Evolutionary conservation across 2,113 vertebrate genomes (phyloP), one percentile per base, ranked within the genome.

Genomic region (Scytalopus superciliaris): DNA sequence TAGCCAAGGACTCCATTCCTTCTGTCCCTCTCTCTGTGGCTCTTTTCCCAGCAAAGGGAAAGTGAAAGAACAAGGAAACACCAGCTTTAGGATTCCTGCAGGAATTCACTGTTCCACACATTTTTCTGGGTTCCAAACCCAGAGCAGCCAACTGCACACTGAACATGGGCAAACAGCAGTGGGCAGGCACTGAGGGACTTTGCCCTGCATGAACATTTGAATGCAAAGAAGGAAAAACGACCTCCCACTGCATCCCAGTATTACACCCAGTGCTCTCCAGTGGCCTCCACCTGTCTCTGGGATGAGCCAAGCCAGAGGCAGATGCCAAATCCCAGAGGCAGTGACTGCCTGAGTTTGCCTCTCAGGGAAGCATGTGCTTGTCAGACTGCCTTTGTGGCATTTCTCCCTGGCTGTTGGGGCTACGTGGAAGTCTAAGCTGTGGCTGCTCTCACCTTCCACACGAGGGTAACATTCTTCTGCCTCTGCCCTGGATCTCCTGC

Each of bases 391-490:
- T 33, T 52, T 5, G 13, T 37, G 28, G 22, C 47, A 40, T 23
- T 12, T 40, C 40, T 55, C n/a, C 28, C 72, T 7, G 33, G 10
- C 2, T 72, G 93, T 63, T 37, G 81, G 52, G 27, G 40, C 55
- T 31, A 62, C 62, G 14, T 8, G 7, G 22, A 81, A 63, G 78
- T n/a, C 49, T n/a, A 42, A 93, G 83, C 27, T 0, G 17, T 18
- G 42, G 70, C 12, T 19, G 50, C 21, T 90, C 90, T 87, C 98
- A 99, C 99, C 99, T 99, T 98, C 97, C 99, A 98, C 42, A 99
- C 92, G 19, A 99, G 97, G 0, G 98, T 99, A 67, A 99, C 97
- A 5, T 98, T 99, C 59, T 97, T 98, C 83, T 97, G 97, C 50
- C 97, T 98, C 91, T 82, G 94, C 15, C 81, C 68, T 1, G 96